Conservation (phyloP, 2,113 vertebrate species). For the Lota lota region DNA sequence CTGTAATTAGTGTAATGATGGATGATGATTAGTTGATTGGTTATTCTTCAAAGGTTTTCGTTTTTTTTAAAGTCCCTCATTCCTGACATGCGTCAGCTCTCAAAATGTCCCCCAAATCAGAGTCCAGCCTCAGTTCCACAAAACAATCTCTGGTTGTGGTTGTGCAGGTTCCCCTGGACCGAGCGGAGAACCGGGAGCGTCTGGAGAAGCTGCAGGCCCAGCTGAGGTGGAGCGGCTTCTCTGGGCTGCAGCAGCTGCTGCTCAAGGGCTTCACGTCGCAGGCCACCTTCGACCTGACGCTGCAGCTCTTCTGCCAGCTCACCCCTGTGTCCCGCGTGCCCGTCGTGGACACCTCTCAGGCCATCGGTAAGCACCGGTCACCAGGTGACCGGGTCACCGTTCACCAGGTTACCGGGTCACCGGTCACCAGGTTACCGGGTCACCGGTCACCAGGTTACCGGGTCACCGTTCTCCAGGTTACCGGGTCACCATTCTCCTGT, state of each 20-base stretch:
- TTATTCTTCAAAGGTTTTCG: too few species aligned
- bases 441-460: too few species aligned
- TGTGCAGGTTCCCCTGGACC: conserved; percentile 86
- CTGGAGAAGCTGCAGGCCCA: conserved; percentile 95
- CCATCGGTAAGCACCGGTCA: conserved; percentile 82
- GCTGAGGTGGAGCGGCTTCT: conserved; percentile 94
- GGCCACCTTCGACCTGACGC: conserved; percentile 89
- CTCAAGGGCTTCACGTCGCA: conserved; percentile 96
- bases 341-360: conserved; percentile 97
- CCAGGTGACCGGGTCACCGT: too few species aligned
- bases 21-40: too few species aligned
- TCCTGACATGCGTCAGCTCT: too few species aligned
- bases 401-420: too few species aligned
- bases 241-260: conserved; percentile 92
- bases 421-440: too few species aligned
- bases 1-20: too few species aligned
- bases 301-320: conserved; percentile 94
- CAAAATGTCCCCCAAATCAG: too few species aligned
- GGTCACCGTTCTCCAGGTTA: too few species aligned
- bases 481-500: too few species aligned
- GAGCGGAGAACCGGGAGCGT: conserved; percentile 91
- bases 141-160: not conserved
- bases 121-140: not conserved
- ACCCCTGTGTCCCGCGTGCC: conserved; percentile 91
- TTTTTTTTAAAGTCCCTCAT: too few species aligned